phyloP scores from a whole-genome alignment of 35 echinoderm and acorn worm species.

The Strongylocentrotus purpuratus region DNA sequence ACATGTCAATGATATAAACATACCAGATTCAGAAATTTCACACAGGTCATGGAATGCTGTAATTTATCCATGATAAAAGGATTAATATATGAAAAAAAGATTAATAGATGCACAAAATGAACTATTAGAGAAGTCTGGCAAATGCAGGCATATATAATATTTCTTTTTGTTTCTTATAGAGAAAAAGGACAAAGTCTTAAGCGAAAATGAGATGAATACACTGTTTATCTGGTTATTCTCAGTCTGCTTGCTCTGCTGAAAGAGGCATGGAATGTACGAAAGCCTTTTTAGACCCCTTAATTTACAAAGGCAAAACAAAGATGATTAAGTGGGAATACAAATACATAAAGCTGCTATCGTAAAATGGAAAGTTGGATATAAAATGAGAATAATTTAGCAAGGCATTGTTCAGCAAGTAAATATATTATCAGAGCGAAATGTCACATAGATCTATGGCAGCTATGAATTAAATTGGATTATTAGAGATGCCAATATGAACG shows the following conservation, averaged over 20 bases:
- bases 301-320: too few relatives aligned
- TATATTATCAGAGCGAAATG: neutral
- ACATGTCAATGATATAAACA: neutral
- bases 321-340: too few relatives aligned
- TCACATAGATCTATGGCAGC: too few relatives aligned
- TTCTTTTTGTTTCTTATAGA: neutral
- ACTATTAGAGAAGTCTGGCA: neutral
- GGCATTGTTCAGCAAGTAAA: neutral
- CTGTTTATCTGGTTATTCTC: neutral
- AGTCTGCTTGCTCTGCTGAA: neutral
- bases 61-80: neutral
- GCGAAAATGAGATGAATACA: neutral
- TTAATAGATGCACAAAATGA: neutral
- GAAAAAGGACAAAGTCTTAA: neutral
- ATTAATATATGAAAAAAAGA: neutral
- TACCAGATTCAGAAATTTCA: constrained; percentile 21
- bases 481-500: neutral
- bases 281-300: too few relatives aligned
- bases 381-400: neutral
- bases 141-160: neutral
- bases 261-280: neutral
- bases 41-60: constrained; percentile 32
- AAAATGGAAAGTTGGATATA: neutral
- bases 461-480: neutral
- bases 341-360: too few relatives aligned